phyloP scores from a whole-genome alignment of 2,888 invertebrate genomes.

The Tortricodes alternella region DNA sequence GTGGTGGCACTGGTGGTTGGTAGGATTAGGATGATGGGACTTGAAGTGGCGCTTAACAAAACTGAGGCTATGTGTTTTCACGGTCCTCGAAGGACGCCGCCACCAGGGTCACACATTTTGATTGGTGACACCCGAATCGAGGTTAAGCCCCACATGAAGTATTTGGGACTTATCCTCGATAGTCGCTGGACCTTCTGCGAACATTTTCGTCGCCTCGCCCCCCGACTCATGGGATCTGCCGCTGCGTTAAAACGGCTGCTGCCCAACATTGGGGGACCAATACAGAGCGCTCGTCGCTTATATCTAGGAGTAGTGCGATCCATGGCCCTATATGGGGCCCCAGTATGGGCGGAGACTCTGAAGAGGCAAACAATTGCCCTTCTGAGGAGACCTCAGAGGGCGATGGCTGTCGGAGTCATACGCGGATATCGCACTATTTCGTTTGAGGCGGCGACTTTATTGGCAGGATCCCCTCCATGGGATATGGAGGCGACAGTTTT shows the following conservation, averaged over 20 bases:
- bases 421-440: conserved; percentile 12
- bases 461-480: conserved; percentile 10
- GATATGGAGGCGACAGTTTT: neutral
- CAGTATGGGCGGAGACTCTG: conserved; percentile 18
- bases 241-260: conserved; percentile 3
- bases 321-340: conserved; percentile 28
- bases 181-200: conserved; percentile 24
- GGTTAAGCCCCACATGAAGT: conserved; percentile 9
- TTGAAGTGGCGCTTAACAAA: too few relatives aligned
- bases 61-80: too few relatives aligned
- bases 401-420: neutral
- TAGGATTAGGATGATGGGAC: too few relatives aligned
- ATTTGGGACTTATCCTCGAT: conserved; percentile 29
- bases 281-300: too few relatives aligned
- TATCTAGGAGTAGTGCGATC: conserved; percentile 14
- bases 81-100: too few relatives aligned
- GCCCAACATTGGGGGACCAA: conserved; percentile 22
- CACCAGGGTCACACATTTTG: neutral
- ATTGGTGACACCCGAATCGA: neutral
- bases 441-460: neutral
- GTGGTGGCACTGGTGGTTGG: too few relatives aligned
- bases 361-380: neutral
- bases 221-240: conserved; percentile 11
- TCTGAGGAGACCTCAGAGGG: conserved; percentile 8
- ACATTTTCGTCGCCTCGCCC: conserved; percentile 15